These are phyloP conservation scores for Pantala flavescens DNA, from an alignment of 1,140 invertebrate genomes.

Conservation along the genomic window DNA sequence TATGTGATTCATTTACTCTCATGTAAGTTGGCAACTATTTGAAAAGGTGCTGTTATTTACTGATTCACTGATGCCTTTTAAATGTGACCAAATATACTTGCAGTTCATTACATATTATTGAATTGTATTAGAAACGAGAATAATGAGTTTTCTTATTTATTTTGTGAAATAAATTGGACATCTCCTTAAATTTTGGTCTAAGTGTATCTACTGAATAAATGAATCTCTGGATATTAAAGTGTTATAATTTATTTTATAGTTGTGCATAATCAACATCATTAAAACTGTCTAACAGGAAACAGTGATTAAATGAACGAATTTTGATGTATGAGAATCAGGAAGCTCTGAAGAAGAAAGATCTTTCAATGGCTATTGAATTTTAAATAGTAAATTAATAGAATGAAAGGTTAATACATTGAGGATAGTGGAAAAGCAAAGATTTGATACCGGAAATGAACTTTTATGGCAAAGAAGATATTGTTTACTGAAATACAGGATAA, in stretches of 20 bases:
- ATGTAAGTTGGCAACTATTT: background rate
- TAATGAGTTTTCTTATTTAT: background rate
- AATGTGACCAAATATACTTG: background rate
- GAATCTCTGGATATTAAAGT: background rate
- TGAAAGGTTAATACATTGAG: no score
- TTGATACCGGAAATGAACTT: no score
- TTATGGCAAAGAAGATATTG: no score
- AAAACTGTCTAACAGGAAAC: no score
- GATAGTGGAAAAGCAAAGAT: no score
- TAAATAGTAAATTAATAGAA: no score
- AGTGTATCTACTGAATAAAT: background rate
- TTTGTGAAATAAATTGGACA: background rate
- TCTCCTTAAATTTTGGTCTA: background rate
- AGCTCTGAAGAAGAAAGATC: no score
- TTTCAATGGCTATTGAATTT: no score
- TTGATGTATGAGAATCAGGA: no score
- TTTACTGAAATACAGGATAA: no score
- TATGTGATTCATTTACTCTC: background rate
- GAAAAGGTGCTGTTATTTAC: background rate
- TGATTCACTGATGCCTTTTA: background rate
- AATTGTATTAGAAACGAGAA: background rate
- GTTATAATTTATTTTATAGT: background rate
- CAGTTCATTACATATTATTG: background rate
- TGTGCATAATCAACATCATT: no score
- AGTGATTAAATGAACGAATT: no score